These are phyloP conservation scores for Hypena proboscidalis DNA, from an alignment of 2,888 invertebrate genomes.

Conservation along the genomic window DNA sequence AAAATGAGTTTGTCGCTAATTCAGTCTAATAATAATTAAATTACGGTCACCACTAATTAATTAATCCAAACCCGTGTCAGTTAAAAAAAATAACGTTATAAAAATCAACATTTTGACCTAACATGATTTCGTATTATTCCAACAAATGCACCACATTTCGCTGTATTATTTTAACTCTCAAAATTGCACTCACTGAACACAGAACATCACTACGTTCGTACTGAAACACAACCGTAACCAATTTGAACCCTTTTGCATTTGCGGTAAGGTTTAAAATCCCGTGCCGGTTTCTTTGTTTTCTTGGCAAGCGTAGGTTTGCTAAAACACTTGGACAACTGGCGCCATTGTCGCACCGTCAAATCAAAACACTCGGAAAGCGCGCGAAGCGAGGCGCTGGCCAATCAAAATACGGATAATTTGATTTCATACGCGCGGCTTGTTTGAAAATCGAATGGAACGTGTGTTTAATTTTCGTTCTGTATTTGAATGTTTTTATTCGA, in stretches of 20 bases:
- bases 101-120: conserved; percentile 39
- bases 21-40: too few relatives aligned
- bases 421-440: conserved; percentile 68
- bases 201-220: conserved; percentile 37
- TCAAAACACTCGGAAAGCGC: conserved; percentile 74
- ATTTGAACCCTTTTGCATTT: conserved; percentile 23
- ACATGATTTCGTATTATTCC: conserved; percentile 67
- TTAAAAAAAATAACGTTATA: not conserved
- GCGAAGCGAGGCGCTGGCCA: conserved; percentile 66
- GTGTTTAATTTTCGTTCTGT: conserved; percentile 34
- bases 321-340: conserved; percentile 78
- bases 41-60: too few relatives aligned
- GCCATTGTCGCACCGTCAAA: conserved; percentile 69
- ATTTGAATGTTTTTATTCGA: conserved; percentile 16
- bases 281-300: conserved; percentile 24
- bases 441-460: conserved; percentile 56
- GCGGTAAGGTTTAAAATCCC: conserved; percentile 23
- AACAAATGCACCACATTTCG: conserved; percentile 75
- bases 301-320: conserved; percentile 56
- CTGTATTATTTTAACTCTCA: conserved; percentile 72
- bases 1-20: too few relatives aligned
- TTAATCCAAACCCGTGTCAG: too few relatives aligned
- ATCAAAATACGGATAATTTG: conserved; percentile 78
- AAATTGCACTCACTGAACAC: conserved; percentile 66
- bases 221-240: conserved; percentile 20